Conservation (phyloP, 2,113 vertebrate species). For the Poeciliopsis turrubarensis region DNA sequence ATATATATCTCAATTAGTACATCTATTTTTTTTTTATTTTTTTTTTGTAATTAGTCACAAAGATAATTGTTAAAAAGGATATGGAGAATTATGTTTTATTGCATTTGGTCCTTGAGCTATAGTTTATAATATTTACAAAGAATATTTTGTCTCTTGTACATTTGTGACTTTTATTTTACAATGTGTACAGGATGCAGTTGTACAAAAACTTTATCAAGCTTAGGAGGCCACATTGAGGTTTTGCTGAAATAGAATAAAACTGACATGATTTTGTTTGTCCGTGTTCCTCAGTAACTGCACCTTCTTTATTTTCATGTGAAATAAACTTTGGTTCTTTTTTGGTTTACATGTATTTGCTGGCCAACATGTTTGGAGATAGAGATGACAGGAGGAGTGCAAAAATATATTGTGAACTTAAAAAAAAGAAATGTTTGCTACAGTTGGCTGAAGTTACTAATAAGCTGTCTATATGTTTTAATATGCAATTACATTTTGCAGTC, state of each 20-base stretch:
- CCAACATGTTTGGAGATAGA: too few species aligned
- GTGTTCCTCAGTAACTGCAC: too few species aligned
- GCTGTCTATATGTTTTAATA: background rate
- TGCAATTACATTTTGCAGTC: background rate
- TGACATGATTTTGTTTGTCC: too few species aligned
- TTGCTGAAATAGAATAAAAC: too few species aligned
- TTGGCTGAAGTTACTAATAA: background rate
- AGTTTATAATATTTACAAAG: too few species aligned
- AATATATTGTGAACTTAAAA: too few species aligned
- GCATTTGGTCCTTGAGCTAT: too few species aligned
- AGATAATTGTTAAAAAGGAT: background rate
- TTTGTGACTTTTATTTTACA: constrained; percentile 54
- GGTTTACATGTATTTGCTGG: too few species aligned
- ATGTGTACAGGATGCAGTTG: constrained; percentile 43
- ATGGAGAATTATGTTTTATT: too few species aligned
- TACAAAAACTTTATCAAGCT: constrained; percentile 40
- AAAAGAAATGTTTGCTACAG: background rate
- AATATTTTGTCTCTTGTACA: constrained; percentile 11
- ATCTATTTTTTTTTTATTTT: background rate
- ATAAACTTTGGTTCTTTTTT: too few species aligned
- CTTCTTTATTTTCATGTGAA: too few species aligned
- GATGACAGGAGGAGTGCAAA: too few species aligned
- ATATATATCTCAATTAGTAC: background rate
- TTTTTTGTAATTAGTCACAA: background rate
- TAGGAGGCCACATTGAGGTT: background rate